Evolutionary conservation across 2,797 vertebrate genomes (phyloP), one percentile per base, ranked within the genome.

Genomic region (Mastacembelus armatus): DNA sequence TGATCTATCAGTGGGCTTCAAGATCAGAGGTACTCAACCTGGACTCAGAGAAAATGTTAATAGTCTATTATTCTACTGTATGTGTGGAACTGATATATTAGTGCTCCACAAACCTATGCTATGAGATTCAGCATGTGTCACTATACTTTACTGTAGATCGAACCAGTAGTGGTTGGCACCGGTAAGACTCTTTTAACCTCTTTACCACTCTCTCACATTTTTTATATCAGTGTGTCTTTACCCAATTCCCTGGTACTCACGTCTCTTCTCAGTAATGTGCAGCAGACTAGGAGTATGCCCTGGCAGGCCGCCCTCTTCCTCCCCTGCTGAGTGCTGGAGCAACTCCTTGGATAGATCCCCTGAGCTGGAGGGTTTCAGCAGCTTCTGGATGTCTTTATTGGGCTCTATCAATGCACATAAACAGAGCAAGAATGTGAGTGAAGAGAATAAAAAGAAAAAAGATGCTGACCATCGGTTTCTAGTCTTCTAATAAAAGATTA

Each of bases 231-330:
- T n/a, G n/a, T 30, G 7, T 21, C 15, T 38, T 38, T 10, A 9
- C 49, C 32, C 0, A 19, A 49, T 40, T 59, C 22, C 5, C 38
- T 40, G 14, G 0, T 85, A 97, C 96, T 96, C 87, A 97, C 97
- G 96, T 91, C 97, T 93, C 83, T 95, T 94, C 84, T 98, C 97
- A 0, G 94, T 92, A 84, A 98, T 96, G 86, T 98, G 96, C 85
- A 98, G 94, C 75, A 98, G 92, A 42, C 96, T 92, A 0, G 95
- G 91, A 1, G 90, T 95, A 76, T 95, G 95, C 49, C 94, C 92
- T 0, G 93, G 92, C 75, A 94, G 83, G 42, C 93, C 89, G 0
- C 87, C 86, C 66, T 94, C 95, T 72, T 95, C 95, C 75, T 95
- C 95, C 0, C 69, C 88, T 39, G 40, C 67, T 32, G 78, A 48